Base-by-base conservation (phyloP, 2,797 vertebrate genomes). In the Mallotus villosus region DNA sequence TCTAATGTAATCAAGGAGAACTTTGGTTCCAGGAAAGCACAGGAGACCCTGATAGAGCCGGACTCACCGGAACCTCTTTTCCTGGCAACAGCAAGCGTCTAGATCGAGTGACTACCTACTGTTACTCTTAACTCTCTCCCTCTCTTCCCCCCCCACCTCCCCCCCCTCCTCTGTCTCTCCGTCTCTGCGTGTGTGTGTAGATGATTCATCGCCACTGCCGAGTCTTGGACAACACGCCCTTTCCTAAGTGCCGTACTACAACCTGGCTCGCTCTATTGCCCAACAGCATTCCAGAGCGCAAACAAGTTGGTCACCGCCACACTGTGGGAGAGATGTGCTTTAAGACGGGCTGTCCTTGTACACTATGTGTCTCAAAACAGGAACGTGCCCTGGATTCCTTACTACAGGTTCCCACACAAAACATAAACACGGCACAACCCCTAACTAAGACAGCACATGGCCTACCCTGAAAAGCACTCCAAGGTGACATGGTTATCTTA, bases 191-290 rank as follows among this genome's bases (percentile, higher is more conserved):
- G 32, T 34, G 4, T 34, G 32, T 2, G 70, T 16, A 34, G 70
- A 69, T 64, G 16, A 65, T 41, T 65, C 21, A 46, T 24, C 63
- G 24, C 8, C 7, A 24, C 37, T 37, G 46, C 27, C 5, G n/a
- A 59, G 49, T 11, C 49, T 51, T 14, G 2, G 19, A 34, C 5
- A 51, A 65, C 70, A 72, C 70, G 19, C 70, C 70, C 70, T 65
- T 65, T 24, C 27, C 19, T 21, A 53, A 55, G 7, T 32, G 14
- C 5, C 63, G 29, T 19, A 21, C 25, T 14, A 16, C 24, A 16
- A 5, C 17, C 34, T 9, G 37, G 22, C 59, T 46, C 17, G 3
- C n/a, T 22, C 32, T 21, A 41, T 34, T 41, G 53, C 71, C 24
- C 55, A 41, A 12, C 29, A 41, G 21, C 32, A 46, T 72, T 72